Conservation (phyloP, 2,888 invertebrate species). For the Desoria tigrina region DNA sequence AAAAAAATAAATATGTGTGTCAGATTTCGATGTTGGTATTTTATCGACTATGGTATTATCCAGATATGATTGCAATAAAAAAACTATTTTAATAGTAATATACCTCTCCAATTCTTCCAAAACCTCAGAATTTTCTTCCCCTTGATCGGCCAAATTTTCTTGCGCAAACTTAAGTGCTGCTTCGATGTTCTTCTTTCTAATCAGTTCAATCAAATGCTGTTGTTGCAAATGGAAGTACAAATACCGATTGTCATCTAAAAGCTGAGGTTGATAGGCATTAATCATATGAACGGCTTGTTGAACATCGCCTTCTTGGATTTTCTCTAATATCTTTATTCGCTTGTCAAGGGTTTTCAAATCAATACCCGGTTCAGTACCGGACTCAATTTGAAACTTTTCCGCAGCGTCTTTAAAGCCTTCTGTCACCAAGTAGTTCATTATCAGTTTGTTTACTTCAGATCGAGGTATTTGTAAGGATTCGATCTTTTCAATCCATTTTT, state of each 20-base stretch:
- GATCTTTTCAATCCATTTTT: constrained; percentile 74
- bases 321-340: constrained; percentile 86
- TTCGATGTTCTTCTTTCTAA: constrained; percentile 79
- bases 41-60: too few relatives aligned
- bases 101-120: constrained; percentile 60
- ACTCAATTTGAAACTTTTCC: constrained; percentile 92
- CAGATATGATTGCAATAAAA: too few relatives aligned
- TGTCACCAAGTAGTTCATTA: constrained; percentile 98
- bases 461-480: constrained; percentile 78
- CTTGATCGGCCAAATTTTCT: constrained; percentile 83
- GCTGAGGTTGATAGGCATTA: constrained; percentile 89
- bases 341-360: constrained; percentile 86
- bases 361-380: constrained; percentile 76
- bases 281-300: constrained; percentile 91
- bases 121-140: constrained; percentile 72
- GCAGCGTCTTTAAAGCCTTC: constrained; percentile 92
- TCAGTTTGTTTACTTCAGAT: constrained; percentile 92
- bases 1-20: neutral
- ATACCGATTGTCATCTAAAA: constrained; percentile 92
- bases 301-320: constrained; percentile 87
- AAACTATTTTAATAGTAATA: constrained; percentile 8
- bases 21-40: neutral
- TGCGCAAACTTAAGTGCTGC: constrained; percentile 88
- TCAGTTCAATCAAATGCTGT: constrained; percentile 84
- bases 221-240: constrained; percentile 94